Evolutionary conservation across 2,113 vertebrate species (phyloP), one percentile per base, ranked within the genome.

Genomic region (Neodontobutis hainanensis): DNA sequence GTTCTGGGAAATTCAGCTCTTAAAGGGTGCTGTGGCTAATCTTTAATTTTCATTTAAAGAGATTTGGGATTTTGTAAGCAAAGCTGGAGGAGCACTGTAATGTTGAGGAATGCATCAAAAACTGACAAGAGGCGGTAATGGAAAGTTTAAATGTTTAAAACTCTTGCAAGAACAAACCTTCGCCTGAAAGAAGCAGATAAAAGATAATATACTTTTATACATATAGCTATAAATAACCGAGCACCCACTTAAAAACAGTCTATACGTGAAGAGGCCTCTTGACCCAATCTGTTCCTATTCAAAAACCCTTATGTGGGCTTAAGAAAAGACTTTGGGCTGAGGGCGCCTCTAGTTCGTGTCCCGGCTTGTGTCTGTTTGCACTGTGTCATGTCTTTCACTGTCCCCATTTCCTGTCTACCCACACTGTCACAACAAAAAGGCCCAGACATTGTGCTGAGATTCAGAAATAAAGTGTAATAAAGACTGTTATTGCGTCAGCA

Each of bases 21-120:
- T 55, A 55, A 55, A 55, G 52, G 52, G 34, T 5, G 34, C 52
- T 55, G 52, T 55, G 52, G 52, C 52, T 38, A 55, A 55, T 55
- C 52, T 55, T 55, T 55, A 55, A 55, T 38, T 55, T 36, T 55
- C 34, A 36, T 55, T 55, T 55, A 36, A 36, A 55, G 35, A 55
- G 34, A 55, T 55, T 55, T 55, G 34, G 52, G 52, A 15, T 55
- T 38, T 55, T 55, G 52, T 55, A 55, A 34, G 52, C 32, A 12
- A 38, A 4, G 14, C 35, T 36, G 52, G 52, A 55, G 52, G 52
- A 36, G 52, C 52, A 55, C 34, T 55, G 52, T 15, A 55, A 55
- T n/a, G 52, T 55, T 55, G 11, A 36, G 35, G 52, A 55, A 55
- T 55, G 52, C 15, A 34, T 36, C 52, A 2, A 55, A 15, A 38